These are phyloP conservation scores for Xylophagus ater DNA, from an alignment of 2,888 invertebrate genomes.

Conservation along the genomic window DNA sequence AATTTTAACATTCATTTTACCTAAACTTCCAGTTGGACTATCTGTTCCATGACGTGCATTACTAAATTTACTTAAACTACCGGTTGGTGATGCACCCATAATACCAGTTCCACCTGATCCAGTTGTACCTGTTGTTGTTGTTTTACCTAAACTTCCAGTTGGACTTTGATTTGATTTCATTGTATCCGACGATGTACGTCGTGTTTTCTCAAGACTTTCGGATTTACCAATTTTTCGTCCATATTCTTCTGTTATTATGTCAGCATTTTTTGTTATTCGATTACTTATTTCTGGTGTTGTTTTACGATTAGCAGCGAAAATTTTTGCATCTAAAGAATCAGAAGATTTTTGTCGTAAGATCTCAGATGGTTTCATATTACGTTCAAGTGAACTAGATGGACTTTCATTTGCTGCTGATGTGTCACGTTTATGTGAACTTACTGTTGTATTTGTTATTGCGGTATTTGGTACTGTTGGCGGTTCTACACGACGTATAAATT, in stretches of 20 bases:
- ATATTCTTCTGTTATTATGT: conserved; percentile 36
- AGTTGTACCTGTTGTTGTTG: conserved; percentile 23
- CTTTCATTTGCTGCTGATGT: conserved; percentile 29
- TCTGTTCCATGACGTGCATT: conserved; percentile 22
- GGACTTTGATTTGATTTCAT: conserved; percentile 27
- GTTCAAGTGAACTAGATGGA: conserved; percentile 36
- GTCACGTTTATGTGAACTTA: conserved; percentile 33
- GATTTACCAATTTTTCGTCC: conserved; percentile 37
- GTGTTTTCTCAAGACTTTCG: conserved; percentile 34
- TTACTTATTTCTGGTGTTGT: conserved; percentile 35
- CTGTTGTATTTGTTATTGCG: background rate
- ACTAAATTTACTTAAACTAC: conserved; percentile 29
- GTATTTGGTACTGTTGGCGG: conserved; percentile 40
- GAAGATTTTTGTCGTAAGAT: conserved; percentile 38
- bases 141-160: conserved; percentile 36
- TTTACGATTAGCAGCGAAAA: conserved; percentile 32
- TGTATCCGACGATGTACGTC: conserved; percentile 26
- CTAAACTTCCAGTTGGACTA: conserved; percentile 25
- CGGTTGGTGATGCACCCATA: conserved; percentile 32
- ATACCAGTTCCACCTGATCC: conserved; percentile 9
- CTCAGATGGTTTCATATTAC: conserved; percentile 39
- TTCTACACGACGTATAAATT: conserved; percentile 51
- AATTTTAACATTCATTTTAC: conserved; percentile 30
- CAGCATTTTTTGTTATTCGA: conserved; percentile 29
- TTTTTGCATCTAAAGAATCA: conserved; percentile 36